These are phyloP conservation scores for Laspeyria flexula DNA, from an alignment of 2,888 invertebrate genomes.

Conservation along the genomic window DNA sequence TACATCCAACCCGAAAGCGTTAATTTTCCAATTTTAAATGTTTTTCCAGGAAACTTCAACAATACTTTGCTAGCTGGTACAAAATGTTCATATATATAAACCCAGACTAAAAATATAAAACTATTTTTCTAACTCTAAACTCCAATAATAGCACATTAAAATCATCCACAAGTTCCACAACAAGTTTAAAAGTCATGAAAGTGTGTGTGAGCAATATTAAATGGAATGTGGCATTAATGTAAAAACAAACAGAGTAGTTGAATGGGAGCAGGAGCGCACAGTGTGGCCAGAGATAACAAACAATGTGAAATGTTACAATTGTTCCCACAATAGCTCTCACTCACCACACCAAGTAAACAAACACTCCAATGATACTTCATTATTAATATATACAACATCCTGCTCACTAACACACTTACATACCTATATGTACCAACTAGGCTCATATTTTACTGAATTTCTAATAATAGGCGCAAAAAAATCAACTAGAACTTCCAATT, in stretches of 20 bases:
- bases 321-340: slow-evolving; percentile 43
- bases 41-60: no score
- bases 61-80: no score
- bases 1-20: no score
- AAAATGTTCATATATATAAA: no score
- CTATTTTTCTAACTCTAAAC: no score
- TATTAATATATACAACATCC: slow-evolving; percentile 26
- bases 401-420: background rate
- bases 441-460: no score
- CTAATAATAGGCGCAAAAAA: no score
- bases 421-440: background rate
- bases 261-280: background rate
- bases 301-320: slow-evolving; percentile 45
- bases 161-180: no score
- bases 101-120: no score
- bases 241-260: slow-evolving; percentile 5
- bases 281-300: slow-evolving; percentile 47
- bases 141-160: no score
- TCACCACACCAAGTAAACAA: slow-evolving; percentile 39
- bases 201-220: background rate
- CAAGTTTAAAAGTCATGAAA: background rate
- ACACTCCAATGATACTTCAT: slow-evolving; percentile 23
- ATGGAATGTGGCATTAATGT: slow-evolving; percentile 6
- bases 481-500: no score
- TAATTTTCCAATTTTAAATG: no score